A percentile compares a stretch with the other conserved stretches of the same genome.
phyloP scores from a whole-genome alignment of 2,888 invertebrate species.

The Platycheirus rosarum region DNA sequence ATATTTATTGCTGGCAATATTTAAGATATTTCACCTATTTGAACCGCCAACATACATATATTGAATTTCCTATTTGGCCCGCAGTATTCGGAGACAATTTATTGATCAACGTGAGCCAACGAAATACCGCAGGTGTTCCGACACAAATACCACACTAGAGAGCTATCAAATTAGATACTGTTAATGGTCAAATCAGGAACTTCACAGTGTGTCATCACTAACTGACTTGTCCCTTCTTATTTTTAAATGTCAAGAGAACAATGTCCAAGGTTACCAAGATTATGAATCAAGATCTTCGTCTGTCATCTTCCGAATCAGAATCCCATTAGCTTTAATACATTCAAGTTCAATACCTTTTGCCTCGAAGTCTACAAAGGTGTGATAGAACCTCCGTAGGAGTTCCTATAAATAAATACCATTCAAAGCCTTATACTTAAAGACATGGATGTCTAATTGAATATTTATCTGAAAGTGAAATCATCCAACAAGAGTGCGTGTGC shows the following conservation, averaged over 20 bases:
- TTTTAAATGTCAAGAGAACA: neutral
- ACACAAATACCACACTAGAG: conserved; percentile 28
- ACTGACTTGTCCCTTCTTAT: conserved; percentile 4
- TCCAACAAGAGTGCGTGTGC: conserved; percentile 33
- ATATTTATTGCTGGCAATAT: conserved; percentile 12
- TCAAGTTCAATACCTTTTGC: neutral
- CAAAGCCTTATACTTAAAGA: conserved; percentile 3
- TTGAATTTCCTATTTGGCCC: conserved; percentile 28
- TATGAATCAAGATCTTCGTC: neutral
- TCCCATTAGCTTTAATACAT: neutral
- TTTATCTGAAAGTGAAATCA: conserved; percentile 47
- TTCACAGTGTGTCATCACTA: neutral
- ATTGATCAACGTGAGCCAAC: conserved; percentile 44
- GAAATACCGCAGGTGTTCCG: conserved; percentile 13
- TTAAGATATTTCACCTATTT: conserved; percentile 24
- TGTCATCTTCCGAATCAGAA: neutral
- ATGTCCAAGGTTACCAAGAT: neutral
- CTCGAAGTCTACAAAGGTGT: neutral
- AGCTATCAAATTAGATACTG: conserved; percentile 3
- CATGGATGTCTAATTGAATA: conserved; percentile 53
- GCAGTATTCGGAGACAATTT: conserved; percentile 11
- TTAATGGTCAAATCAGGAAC: neutral
- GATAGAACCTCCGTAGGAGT: conserved; percentile 38
- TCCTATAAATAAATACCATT: neutral
- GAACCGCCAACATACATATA: neutral